Evolutionary conservation across 2,113 vertebrate species (phyloP), one percentile per base, ranked within the genome.

Genomic region (Drymodes brunneopygia): DNA sequence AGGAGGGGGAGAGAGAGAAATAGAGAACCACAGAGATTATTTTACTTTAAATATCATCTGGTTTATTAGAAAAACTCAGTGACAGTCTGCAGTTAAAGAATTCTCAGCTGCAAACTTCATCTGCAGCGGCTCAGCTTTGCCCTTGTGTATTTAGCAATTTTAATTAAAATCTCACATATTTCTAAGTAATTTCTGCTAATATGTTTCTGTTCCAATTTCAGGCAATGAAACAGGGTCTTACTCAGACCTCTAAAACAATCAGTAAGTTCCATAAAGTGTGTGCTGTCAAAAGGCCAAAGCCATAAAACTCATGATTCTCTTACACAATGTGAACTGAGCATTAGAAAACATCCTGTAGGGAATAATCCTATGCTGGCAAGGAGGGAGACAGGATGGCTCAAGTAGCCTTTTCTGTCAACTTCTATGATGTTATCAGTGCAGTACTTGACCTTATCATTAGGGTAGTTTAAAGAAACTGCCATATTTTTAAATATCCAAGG

Each of bases 91-190:
- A 78, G 54, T 54, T 78, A 92, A 91, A 60, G 33, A 48, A 95
- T 33, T 56, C 64, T 74, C 88, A 93, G 72, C 75, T 95, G 73
- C 40, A 75, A 60, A 89, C 72, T 91, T 88, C 74, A 72, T 93
- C 64, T 85, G n/a, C 40, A 51, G 45, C 0, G 3, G 36, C 29
- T 95, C 42, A 71, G 73, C 54, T 94, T 94, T 85, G 50, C 72
- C 94, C 65, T 81, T 80, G 69, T 53, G 72, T 91, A 88, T 77
- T 93, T 53, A 87, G 51, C 35, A 60, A 83, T 92, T 92, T 90
- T 88, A 88, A 93, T 93, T 92, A 94, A 95, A 85, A 57, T 75
- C 45, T 97, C 90, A 95, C 58, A 61, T 66, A 96, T 62, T 88
- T 85, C 70, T 88, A 60, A 87, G 70, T 86, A 70, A 91, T 54